Conservation (phyloP, 2,113 vertebrate genomes). For the Acrocephalus kingi region DNA sequence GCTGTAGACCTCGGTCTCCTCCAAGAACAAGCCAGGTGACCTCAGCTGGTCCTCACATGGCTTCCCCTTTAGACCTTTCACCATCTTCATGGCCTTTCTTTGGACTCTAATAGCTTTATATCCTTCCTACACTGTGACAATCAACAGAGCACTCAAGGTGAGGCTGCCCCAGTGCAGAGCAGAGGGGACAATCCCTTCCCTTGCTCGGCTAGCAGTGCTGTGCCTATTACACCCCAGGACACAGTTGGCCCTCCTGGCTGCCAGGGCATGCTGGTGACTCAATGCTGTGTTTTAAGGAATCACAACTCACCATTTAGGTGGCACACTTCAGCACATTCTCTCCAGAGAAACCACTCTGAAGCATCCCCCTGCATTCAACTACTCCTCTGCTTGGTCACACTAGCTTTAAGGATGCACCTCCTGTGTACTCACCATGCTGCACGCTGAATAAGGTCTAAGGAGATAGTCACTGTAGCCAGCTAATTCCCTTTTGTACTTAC, state of each 20-base stretch:
- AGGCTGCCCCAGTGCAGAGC: neutral
- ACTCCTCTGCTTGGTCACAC: neutral
- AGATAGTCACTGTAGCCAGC: neutral
- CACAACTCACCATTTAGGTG: neutral
- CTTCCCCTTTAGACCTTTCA: neutral
- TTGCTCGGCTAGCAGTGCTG: fast-evolving
- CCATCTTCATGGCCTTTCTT: neutral
- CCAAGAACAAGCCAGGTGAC: neutral
- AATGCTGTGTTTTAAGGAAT: neutral
- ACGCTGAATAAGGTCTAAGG: neutral
- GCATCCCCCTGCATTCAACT: neutral
- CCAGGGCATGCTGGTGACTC: neutral
- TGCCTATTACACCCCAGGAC: neutral
- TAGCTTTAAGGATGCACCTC: neutral
- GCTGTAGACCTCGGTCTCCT: neutral
- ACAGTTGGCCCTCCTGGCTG: neutral
- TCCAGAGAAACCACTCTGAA: neutral
- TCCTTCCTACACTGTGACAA: neutral
- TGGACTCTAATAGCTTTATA: neutral
- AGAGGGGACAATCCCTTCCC: neutral
- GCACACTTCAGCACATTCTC: neutral
- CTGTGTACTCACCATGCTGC: neutral
- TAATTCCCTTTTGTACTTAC: neutral
- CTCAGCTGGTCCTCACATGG: neutral
- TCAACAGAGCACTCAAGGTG: neutral